Conservation (phyloP, 2,113 vertebrate species). For the Nycticebus coucang region DNA sequence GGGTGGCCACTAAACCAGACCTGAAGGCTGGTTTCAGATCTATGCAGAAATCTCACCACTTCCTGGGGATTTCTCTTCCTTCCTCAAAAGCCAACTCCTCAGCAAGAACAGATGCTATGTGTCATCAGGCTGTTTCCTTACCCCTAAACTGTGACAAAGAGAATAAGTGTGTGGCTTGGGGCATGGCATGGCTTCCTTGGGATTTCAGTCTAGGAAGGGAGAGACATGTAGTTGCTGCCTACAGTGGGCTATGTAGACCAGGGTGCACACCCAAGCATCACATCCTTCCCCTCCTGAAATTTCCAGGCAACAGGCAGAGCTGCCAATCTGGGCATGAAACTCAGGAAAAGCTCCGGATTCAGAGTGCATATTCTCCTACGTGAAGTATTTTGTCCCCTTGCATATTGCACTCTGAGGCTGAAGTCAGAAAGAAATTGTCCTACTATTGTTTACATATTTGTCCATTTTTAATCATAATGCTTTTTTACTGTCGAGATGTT, state of each 20-base stretch:
- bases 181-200: not conserved
- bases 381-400: too few species aligned
- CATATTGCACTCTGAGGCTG: too few species aligned
- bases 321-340: not conserved
- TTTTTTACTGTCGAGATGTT: too few species aligned
- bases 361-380: not conserved
- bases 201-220: not conserved
- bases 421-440: too few species aligned
- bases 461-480: too few species aligned
- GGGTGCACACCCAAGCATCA: not conserved
- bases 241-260: not conserved
- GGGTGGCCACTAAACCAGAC: not conserved
- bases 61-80: not conserved
- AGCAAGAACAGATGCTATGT: not conserved
- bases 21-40: not conserved
- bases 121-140: not conserved
- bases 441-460: too few species aligned
- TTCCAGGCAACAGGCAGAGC: not conserved
- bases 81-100: not conserved
- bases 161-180: not conserved
- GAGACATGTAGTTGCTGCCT: not conserved
- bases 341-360: not conserved
- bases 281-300: not conserved
- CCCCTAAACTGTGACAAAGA: not conserved
- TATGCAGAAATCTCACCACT: not conserved